Base-by-base conservation (phyloP, 1,140 invertebrate genomes). In the Leptinotarsa texana region DNA sequence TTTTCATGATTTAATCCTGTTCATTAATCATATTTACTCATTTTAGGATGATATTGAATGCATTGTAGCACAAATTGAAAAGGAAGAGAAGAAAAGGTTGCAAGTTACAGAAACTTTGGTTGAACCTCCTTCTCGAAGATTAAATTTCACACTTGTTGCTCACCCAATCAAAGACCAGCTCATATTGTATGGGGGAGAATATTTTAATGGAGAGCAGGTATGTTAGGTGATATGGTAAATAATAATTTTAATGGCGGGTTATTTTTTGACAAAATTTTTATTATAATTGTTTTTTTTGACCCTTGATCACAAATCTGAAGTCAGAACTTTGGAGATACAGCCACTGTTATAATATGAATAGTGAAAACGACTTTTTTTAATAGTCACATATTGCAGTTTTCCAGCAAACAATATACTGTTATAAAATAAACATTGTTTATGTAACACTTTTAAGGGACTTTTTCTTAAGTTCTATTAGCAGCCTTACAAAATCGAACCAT, bases 141-240 rank as follows among this genome's bases (percentile, higher is more conserved):
- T 93, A 42, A 96, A 94, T 84, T 95, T 95, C 78, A 88, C 91
- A 4, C 87, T 98, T 22, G 90, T 92, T 33, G 84, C 94, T 0
- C 95, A 98, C 86, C 95, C 96, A 33, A 91, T 92, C 75, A 94
- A 93, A 86, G 94, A 97, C 82, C 95, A 97, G 84, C 85, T 98
- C 3, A 92, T 98, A 73, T 87, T 98, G 83, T 95, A 96, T 87
- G 96, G 96, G 8, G 96, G 96, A 63, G 96, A 98, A 87, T 96
- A 93, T 84, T 95, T 92, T 84, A 94, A 97, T 89, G 96, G 96
- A 5, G 91, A 93, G 84, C 94, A 94, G 86, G 94, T 96, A 86
- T 83, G 81, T 74, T 67, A 62, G 11, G 11, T 57, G 13, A 57
- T 15, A 57, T 17, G n/a, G 0, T 57, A 15, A 57, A 57, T n/a